Evolutionary conservation across 1,140 invertebrate species (phyloP), one percentile per base, ranked within the genome.

Genomic region (Drosophila teissieri): DNA sequence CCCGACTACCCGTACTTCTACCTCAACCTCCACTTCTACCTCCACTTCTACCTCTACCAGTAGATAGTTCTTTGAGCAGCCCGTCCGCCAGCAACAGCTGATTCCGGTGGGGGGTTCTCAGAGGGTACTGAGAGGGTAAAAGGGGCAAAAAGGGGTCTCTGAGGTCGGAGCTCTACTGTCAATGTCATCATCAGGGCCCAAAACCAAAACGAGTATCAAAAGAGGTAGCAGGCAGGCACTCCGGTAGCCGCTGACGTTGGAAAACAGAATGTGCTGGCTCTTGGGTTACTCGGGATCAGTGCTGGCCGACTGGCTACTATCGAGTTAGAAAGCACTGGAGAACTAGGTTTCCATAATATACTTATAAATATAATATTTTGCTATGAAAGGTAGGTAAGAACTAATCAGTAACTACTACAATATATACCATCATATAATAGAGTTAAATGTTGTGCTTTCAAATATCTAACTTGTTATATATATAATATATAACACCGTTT

Each of bases 221-320:
- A 49, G 39, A 39, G 69, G 53, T 61, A 62, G 68, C 48, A 61
- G 70, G 37, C 60, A 42, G 70, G 31, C 60, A 42, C 37, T 44
- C 45, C 73, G 42, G 73, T 54, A 73, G 61, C 67, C 63, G 61
- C 73, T 80, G 80, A 83, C 83, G 83, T 88, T 82, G 84, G 76
- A 80, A 83, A 60, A 78, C 73, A 78, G 31, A 31, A 31, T 31
- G 73, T 85, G 77, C 81, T 80, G 77, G 81, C 72, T 72, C 57
- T 78, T 63, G 62, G 70, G 80, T 77, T 78, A 70, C 67, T 45
- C 49, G 68, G 36, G 61, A 34, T 51, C 70, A 44, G 46, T 53
- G 37, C 1, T 52, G 55, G 2, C 24, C 0, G 4, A 24, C 7
- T 3, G 15, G 7, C 27, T 11, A 10, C 40, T 75, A 75, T 75